A percentile compares a stretch with the other conserved stretches of the same genome.
These are phyloP conservation scores for Turritopsis rubra DNA, from an alignment of 30 jellyfish, hydroid and myxozoan genomes.

Conservation along the genomic window DNA sequence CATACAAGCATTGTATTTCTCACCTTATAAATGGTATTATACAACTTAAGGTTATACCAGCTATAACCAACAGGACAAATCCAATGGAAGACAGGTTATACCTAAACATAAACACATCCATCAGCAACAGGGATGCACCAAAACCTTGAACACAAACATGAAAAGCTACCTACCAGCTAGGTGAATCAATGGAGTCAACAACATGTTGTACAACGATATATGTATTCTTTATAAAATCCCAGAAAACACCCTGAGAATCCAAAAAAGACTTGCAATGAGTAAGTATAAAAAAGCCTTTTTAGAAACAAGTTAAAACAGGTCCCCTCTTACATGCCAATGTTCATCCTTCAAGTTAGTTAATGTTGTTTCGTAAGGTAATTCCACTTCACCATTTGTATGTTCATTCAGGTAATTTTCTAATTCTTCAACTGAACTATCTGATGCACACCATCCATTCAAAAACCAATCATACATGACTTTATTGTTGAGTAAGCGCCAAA, in stretches of 20 bases:
- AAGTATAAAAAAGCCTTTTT: background rate
- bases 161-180: slow-evolving; percentile 40
- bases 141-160: background rate
- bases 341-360: slow-evolving; percentile 40
- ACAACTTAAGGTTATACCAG: slow-evolving; percentile 43
- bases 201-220: slow-evolving; percentile 21
- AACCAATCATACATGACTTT: slow-evolving; percentile 58
- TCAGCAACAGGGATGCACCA: background rate
- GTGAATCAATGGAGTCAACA: slow-evolving; percentile 39
- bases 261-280: background rate
- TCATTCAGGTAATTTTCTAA: slow-evolving; percentile 30
- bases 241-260: slow-evolving; percentile 17
- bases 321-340: slow-evolving; percentile 57
- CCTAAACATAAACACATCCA: slow-evolving; percentile 37
- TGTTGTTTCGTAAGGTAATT: slow-evolving; percentile 27
- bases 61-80: slow-evolving; percentile 38
- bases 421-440: slow-evolving; percentile 17
- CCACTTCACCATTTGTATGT: slow-evolving; percentile 18
- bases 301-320: background rate
- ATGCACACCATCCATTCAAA: slow-evolving; percentile 66
- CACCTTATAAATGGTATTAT: slow-evolving; percentile 70
- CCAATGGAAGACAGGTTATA: slow-evolving; percentile 54
- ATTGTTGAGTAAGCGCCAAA: slow-evolving; percentile 33
- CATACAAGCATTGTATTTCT: no score
- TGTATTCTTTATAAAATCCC: slow-evolving; percentile 21